Evolutionary conservation across 2,113 vertebrate species (phyloP), one percentile per base, ranked within the genome.

Genomic region (Peromyscus leucopus): DNA sequence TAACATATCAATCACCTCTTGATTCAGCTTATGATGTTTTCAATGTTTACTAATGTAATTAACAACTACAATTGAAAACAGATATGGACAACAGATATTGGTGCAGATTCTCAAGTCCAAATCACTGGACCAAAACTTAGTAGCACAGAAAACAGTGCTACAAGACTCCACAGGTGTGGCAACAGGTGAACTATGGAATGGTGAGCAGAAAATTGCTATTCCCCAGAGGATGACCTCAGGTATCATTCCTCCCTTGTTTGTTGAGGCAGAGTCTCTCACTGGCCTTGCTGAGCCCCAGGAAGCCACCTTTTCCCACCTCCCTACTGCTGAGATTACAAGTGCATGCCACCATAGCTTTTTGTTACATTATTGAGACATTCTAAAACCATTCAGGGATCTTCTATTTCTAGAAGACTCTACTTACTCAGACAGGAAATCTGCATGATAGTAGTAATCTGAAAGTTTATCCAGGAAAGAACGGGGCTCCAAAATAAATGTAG

Each of bases 391-490:
- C 1, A 96, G 94, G 1, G 9, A 61, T 36, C 6, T 65, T 94
- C 76, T 71, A 89, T 71, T 97, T 97, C n/a, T 67, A 86, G 94
- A 97, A 96, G 63, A 94, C 96, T 4, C 82, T 67, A 98, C 99
- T 99, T 98, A 99, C 99, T 99, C 99, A 16, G 99, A 99, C 12
- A 99, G 98, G 97, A 99, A 99, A 98, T 99, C 99, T 79, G 99
- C 99, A 84, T 99, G 99, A 98, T 99, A 99, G 98, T 99, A 99
- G 98, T 99, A 99, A 98, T 99, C 99, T 24, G 99, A 99, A 24
- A 99, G 99, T 98, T 99, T 99, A 98, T 99, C 99, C 98, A 99
- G 98, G 97, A 99, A 99, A 95, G 99, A 99, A 79, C 99, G 99
- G 6, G 99, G 99, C 97, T 99, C 99, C 98, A 99, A 98, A 98